A percentile compares a stretch with the other conserved stretches of the same genome.
phyloP scores from a whole-genome alignment of 2,888 invertebrate genomes.

The Endotricha flammealis region DNA sequence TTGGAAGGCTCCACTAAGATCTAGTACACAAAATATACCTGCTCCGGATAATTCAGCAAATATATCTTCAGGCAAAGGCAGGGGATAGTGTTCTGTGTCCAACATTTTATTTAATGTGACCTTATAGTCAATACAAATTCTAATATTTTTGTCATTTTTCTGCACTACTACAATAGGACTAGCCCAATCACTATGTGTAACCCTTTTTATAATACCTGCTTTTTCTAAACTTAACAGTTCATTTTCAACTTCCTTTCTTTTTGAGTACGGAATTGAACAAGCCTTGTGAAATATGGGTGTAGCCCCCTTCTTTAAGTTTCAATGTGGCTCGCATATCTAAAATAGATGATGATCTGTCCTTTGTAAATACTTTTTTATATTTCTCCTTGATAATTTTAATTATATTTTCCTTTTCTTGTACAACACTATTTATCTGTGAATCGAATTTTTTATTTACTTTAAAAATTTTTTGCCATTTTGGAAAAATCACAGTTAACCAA shows the following conservation, averaged over 20 bases:
- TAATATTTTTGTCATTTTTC: constrained; percentile 8
- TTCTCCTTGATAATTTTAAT: too few relatives aligned
- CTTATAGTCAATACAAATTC: constrained; percentile 17
- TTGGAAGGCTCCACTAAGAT: constrained; percentile 9
- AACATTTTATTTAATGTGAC: constrained; percentile 13
- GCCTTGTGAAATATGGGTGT: constrained; percentile 14
- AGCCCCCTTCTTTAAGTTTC: constrained; percentile 10
- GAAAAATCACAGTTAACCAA: constrained; percentile 11
- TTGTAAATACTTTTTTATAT: constrained; percentile 3
- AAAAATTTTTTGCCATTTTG: constrained; percentile 11
- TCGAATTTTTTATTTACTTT: not conserved
- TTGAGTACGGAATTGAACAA: constrained; percentile 14
- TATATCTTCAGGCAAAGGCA: constrained; percentile 11
- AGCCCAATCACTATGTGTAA: not conserved
- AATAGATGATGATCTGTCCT: constrained; percentile 9
- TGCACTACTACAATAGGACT: not conserved
- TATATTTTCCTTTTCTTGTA: too few relatives aligned
- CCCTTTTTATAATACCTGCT: constrained; percentile 1
- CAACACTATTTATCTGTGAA: too few relatives aligned
- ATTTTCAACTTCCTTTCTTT: constrained; percentile 11
- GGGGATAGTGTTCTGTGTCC: constrained; percentile 13
- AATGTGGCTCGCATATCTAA: constrained; percentile 4
- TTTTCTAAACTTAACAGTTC: constrained; percentile 12
- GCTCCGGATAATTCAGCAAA: constrained; percentile 8
- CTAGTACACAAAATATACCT: constrained; percentile 9